These are phyloP conservation scores for Sminthurinus signatus DNA, from an alignment of 1,140 invertebrate genomes.

Conservation along the genomic window DNA sequence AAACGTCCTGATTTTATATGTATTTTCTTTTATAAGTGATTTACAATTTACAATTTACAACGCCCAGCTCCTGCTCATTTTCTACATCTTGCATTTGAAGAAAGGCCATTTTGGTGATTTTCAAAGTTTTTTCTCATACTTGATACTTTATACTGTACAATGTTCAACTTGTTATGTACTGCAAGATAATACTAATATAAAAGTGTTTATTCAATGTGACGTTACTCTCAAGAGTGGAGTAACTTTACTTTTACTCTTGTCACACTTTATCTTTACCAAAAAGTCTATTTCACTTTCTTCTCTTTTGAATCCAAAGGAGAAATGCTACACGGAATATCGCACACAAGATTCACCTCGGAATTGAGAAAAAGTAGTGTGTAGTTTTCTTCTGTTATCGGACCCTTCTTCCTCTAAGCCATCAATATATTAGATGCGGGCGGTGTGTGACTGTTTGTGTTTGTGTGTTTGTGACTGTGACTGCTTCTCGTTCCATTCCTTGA, in stretches of 20 bases:
- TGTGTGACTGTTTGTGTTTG: too few relatives aligned
- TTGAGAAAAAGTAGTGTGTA: neutral
- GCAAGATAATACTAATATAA: slow-evolving; percentile 17
- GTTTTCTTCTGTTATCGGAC: slow-evolving; percentile 12
- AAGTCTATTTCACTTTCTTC: slow-evolving; percentile 28
- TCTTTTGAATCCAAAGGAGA: neutral
- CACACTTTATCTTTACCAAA: slow-evolving; percentile 36
- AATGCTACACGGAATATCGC: too few relatives aligned
- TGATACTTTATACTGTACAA: too few relatives aligned
- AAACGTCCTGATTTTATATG: too few relatives aligned
- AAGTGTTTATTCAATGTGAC: slow-evolving; percentile 34
- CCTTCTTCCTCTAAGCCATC: slow-evolving; percentile 8
- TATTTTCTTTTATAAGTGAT: too few relatives aligned
- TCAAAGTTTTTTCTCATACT: slow-evolving; percentile 31
- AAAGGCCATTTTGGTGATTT: slow-evolving; percentile 27
- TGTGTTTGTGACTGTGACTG: too few relatives aligned
- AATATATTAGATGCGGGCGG: slow-evolving; percentile 14
- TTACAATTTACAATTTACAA: too few relatives aligned
- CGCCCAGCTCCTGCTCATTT: too few relatives aligned
- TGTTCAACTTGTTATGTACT: neutral
- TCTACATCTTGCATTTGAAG: too few relatives aligned
- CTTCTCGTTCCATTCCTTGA: too few relatives aligned
- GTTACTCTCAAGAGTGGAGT: slow-evolving; percentile 27
- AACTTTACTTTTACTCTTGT: slow-evolving; percentile 32
- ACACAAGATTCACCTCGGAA: too few relatives aligned